Conservation (phyloP, 2,113 vertebrate genomes). For the Ranitomeya imitator region DNA sequence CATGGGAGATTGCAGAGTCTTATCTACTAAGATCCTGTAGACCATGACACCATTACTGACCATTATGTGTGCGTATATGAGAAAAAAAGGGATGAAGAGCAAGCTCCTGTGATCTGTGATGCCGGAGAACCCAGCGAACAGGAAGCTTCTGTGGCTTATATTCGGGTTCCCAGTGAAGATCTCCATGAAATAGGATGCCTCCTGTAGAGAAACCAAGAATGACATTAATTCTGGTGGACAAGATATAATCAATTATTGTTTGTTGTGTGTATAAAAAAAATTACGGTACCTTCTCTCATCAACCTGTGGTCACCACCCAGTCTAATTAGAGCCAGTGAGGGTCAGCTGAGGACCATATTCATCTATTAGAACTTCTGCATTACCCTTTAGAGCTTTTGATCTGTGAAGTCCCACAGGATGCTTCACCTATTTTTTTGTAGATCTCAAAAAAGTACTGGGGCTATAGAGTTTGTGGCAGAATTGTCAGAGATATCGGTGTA, state of each 20-base stretch:
- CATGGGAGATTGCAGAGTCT: slow-evolving; percentile 13
- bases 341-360: too few species aligned
- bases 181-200: not conserved
- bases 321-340: too few species aligned
- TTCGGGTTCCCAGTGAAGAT: not conserved
- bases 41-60: slow-evolving; percentile 16
- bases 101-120: not conserved
- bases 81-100: slow-evolving; percentile 9
- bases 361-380: too few species aligned
- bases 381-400: too few species aligned
- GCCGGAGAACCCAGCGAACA: slow-evolving; percentile 11
- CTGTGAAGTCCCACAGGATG: too few species aligned
- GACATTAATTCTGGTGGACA: not conserved
- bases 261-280: too few species aligned
- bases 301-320: too few species aligned
- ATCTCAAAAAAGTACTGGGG: too few species aligned
- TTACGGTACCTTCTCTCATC: too few species aligned
- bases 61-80: slow-evolving; percentile 4
- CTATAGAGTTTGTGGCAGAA: too few species aligned
- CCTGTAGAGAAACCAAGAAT: not conserved
- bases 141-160: not conserved
- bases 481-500: too few species aligned
- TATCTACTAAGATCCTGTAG: slow-evolving; percentile 18
- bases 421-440: too few species aligned
- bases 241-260: not conserved